Conservation (phyloP, 2,888 invertebrate species). For the Coelopa pilipes region DNA sequence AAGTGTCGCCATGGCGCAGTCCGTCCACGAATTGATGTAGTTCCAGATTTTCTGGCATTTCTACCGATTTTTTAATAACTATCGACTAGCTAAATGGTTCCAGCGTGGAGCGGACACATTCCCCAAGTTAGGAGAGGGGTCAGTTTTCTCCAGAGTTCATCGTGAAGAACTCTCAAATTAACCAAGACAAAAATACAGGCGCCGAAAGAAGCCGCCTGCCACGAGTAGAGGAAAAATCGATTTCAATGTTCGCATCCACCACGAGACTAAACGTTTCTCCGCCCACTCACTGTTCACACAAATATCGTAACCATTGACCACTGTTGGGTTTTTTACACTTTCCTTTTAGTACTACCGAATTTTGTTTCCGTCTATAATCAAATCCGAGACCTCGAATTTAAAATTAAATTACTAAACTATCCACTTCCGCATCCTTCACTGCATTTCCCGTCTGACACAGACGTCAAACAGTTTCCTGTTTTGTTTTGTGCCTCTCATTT, state of each 20-base stretch:
- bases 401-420: background rate
- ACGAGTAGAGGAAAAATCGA: conserved; percentile 29
- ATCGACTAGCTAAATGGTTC: background rate
- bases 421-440: conserved; percentile 41
- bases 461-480: conserved; percentile 4
- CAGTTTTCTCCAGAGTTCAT: too few relatives aligned
- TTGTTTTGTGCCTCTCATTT: conserved; percentile 14
- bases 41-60: conserved; percentile 82
- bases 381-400: background rate
- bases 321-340: background rate
- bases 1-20: conserved; percentile 57
- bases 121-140: background rate
- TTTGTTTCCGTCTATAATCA: too few relatives aligned
- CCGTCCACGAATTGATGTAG: conserved; percentile 82
- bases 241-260: conserved; percentile 10
- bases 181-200: too few relatives aligned
- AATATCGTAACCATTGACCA: too few relatives aligned
- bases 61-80: conserved; percentile 1
- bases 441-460: conserved; percentile 12
- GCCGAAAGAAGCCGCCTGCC: too few relatives aligned
- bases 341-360: too few relatives aligned
- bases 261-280: background rate
- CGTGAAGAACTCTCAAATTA: too few relatives aligned
- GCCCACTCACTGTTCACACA: background rate
- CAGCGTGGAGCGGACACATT: background rate